Conservation (phyloP, 2,888 invertebrate genomes). For the Aethes cnicana region DNA sequence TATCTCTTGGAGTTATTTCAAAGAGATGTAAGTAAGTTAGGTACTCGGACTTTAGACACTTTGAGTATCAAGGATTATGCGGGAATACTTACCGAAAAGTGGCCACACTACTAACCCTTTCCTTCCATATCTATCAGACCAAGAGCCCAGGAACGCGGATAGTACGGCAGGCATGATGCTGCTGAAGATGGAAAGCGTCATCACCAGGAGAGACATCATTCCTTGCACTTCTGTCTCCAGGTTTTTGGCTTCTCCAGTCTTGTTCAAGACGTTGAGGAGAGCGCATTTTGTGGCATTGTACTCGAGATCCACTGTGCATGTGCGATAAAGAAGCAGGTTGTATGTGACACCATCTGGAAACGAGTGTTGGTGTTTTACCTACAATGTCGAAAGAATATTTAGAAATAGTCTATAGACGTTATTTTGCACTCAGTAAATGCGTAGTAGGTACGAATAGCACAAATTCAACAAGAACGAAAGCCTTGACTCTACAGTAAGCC, state of each 20-base stretch:
- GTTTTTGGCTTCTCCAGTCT: constrained; percentile 28
- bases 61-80: too few species aligned
- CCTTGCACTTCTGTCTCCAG: constrained; percentile 71
- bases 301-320: constrained; percentile 28
- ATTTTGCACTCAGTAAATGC: too few species aligned
- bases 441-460: too few species aligned
- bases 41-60: too few species aligned
- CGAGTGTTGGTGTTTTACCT: too few species aligned
- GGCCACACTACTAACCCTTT: constrained; percentile 82
- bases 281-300: constrained; percentile 31
- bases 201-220: constrained; percentile 77
- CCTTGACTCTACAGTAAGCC: too few species aligned
- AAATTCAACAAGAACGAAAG: too few species aligned
- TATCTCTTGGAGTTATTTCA: too few species aligned
- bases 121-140: constrained; percentile 87
- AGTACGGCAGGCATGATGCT: constrained; percentile 82
- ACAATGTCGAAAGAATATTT: too few species aligned
- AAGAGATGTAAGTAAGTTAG: too few species aligned
- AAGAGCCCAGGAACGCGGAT: constrained; percentile 85
- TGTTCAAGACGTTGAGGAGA: constrained; percentile 25
- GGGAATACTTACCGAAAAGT: constrained; percentile 59
- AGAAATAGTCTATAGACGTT: too few species aligned
- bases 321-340: constrained; percentile 32
- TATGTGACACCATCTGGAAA: constrained; percentile 31
- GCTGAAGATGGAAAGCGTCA: constrained; percentile 79